phyloP scores from a whole-genome alignment of 1,140 invertebrate genomes.

The Bombus balteatus region DNA sequence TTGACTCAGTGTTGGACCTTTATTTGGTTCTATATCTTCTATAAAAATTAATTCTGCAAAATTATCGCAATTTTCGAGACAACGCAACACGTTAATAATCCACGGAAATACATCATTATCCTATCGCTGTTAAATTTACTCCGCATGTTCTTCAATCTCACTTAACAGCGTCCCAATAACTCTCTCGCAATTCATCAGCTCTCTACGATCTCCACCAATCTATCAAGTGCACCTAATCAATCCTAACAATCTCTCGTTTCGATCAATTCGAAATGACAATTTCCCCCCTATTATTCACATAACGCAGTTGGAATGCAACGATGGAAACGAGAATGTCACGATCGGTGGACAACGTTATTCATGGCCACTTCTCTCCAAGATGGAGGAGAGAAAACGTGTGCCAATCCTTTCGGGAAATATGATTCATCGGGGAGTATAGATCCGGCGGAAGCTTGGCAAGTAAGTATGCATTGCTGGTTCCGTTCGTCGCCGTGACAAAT shows the following conservation, averaged over 20 bases:
- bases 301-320: background rate
- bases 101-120: background rate
- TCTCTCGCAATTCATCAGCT: background rate
- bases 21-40: no score
- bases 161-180: background rate
- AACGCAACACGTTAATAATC: background rate
- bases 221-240: background rate
- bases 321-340: background rate
- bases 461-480: conserved; percentile 1
- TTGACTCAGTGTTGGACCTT: no score
- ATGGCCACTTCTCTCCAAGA: background rate
- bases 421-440: conserved; percentile 48
- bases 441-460: conserved; percentile 11
- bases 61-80: background rate
- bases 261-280: background rate
- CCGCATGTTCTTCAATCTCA: background rate
- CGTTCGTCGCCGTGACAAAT: conserved; percentile 10
- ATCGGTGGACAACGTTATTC: conserved; percentile 14
- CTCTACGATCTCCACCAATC: background rate
- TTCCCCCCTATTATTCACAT: background rate
- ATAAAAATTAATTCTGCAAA: no score
- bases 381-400: background rate
- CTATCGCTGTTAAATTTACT: background rate
- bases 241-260: background rate
- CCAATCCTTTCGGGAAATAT: conserved; percentile 46